Conservation (phyloP, 2,113 vertebrate genomes). For the Prionailurus bengalensis region DNA sequence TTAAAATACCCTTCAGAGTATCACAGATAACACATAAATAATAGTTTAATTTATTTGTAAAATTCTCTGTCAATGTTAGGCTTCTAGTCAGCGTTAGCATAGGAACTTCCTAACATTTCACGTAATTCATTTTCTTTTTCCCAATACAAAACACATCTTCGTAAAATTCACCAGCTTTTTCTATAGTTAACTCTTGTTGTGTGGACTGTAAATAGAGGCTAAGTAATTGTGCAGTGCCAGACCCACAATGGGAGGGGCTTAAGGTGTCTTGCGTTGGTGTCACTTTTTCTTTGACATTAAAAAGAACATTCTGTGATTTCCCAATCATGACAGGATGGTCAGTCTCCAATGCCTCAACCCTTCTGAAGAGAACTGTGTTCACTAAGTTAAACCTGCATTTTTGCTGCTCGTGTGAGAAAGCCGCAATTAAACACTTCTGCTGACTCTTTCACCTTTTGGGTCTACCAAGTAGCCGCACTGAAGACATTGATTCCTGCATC, state of each 20-base stretch:
- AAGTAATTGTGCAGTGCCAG: not conserved
- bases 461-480: not conserved
- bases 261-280: not conserved
- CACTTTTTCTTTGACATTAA: not conserved
- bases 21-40: not conserved
- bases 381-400: not conserved
- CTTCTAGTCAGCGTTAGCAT: not conserved
- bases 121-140: slow-evolving; percentile 13
- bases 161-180: slow-evolving; percentile 39
- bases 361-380: not conserved
- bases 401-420: not conserved
- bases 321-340: not conserved
- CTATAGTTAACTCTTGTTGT: not conserved
- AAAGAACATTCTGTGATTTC: not conserved
- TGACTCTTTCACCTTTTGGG: not conserved
- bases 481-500: not conserved
- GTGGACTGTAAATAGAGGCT: slow-evolving; percentile 1
- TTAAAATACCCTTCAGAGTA: not conserved
- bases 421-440: not conserved
- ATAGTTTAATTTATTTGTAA: slow-evolving; percentile 1
- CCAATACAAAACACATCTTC: not conserved
- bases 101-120: not conserved
- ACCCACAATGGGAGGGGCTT: not conserved
- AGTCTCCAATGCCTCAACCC: not conserved
- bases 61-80: not conserved